These are phyloP conservation scores for Oreochromis spilurus DNA, from an alignment of 2,113 vertebrate genomes.

Conservation along the genomic window DNA sequence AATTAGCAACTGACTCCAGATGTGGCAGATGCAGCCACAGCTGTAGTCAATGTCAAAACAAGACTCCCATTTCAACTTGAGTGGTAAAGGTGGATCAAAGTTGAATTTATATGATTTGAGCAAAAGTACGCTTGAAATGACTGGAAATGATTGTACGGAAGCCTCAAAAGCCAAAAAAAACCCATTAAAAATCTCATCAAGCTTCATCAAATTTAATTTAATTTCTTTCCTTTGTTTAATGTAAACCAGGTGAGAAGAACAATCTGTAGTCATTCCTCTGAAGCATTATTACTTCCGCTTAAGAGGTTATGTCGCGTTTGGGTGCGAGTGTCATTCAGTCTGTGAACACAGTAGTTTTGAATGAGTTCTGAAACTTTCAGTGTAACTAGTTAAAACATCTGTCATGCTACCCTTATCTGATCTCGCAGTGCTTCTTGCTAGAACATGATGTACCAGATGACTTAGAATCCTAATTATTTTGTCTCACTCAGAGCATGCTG, in stretches of 20 bases:
- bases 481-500: neutral
- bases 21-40: neutral
- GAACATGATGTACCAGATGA: neutral
- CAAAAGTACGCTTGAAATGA: neutral
- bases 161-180: neutral
- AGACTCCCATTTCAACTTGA: neutral
- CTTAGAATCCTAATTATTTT: neutral
- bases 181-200: neutral
- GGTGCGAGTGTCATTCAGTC: accelerated
- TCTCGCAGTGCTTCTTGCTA: neutral
- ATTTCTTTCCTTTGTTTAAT: neutral
- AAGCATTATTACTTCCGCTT: neutral
- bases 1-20: neutral
- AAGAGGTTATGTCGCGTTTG: neutral
- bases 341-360: neutral
- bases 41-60: neutral
- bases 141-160: neutral
- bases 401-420: neutral
- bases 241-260: neutral
- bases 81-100: neutral
- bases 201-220: neutral
- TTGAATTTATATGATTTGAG: neutral
- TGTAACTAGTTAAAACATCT: neutral
- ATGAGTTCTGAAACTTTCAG: neutral
- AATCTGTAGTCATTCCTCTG: neutral